phyloP scores from a whole-genome alignment of 2,113 vertebrate genomes.

The Alethe diademata region DNA sequence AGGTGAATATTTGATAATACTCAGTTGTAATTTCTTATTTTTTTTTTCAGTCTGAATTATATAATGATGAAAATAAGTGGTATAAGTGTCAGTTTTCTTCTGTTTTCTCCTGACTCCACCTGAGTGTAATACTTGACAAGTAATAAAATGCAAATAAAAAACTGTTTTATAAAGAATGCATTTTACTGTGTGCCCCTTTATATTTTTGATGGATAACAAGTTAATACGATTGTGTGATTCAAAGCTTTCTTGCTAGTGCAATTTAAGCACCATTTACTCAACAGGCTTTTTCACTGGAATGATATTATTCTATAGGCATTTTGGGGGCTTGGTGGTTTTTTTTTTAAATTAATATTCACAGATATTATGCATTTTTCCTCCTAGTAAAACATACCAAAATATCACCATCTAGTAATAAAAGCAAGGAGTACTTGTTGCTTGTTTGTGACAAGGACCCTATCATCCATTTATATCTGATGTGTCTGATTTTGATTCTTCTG shows the following conservation, averaged over 20 bases:
- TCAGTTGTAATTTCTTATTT: not conserved
- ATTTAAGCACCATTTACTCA: slow-evolving; percentile 48
- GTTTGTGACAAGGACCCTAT: not conserved
- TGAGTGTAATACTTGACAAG: not conserved
- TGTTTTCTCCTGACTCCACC: not conserved
- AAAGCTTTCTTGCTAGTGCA: slow-evolving; percentile 3
- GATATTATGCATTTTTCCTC: not conserved
- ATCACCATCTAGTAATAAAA: not conserved
- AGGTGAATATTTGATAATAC: not conserved
- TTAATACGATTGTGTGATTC: slow-evolving; percentile 10
- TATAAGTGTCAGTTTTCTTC: not conserved
- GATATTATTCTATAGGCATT: not conserved
- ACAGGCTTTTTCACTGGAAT: slow-evolving; percentile 25
- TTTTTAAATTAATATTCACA: not conserved
- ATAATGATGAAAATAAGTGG: not conserved
- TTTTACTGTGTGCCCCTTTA: slow-evolving; percentile 1
- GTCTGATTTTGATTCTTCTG: not conserved
- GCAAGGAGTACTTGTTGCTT: not conserved
- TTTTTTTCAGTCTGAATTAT: not conserved
- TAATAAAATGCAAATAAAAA: not conserved
- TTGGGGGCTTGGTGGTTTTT: not conserved
- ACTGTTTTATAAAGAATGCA: not conserved
- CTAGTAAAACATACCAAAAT: slow-evolving; percentile 15
- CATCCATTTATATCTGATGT: not conserved
- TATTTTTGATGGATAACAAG: slow-evolving; percentile 9